phyloP scores from a whole-genome alignment of 2,797 vertebrate genomes.

The Myotis myotis region DNA sequence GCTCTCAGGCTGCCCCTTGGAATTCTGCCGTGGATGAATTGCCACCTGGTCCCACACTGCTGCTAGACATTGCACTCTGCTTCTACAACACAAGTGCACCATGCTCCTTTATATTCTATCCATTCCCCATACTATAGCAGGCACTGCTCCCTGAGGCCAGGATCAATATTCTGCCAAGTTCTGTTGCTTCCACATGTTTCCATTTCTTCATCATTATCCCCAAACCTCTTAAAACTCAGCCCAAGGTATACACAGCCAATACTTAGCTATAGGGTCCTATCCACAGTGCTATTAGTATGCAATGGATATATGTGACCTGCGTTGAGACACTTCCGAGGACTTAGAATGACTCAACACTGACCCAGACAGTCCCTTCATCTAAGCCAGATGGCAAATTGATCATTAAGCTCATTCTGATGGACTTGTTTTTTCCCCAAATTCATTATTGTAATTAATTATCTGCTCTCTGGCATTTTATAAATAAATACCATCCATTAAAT shows the following conservation, averaged over 20 bases:
- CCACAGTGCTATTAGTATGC: background rate
- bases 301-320: background rate
- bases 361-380: background rate
- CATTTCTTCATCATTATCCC: background rate
- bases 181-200: background rate
- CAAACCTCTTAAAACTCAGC: background rate
- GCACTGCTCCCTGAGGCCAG: background rate
- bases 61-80: background rate
- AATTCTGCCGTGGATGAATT: background rate
- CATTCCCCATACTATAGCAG: rapidly evolving
- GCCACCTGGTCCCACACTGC: no score
- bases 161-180: background rate
- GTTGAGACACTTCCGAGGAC: background rate
- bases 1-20: background rate
- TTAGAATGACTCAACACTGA: constrained; percentile 10
- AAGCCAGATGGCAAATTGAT: constrained; percentile 58
- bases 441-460: constrained; percentile 66
- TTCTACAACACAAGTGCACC: background rate
- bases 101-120: background rate
- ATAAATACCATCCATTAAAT: constrained; percentile 54
- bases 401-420: constrained; percentile 60
- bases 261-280: background rate
- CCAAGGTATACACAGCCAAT: background rate
- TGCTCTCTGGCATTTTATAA: constrained; percentile 67
- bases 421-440: constrained; percentile 40